Percentiles rank a stretch among this genome's conserved stretches.
Evolutionary conservation across 2,888 invertebrate genomes (phyloP).

Genomic region (Rhynchonema sp.): DNA sequence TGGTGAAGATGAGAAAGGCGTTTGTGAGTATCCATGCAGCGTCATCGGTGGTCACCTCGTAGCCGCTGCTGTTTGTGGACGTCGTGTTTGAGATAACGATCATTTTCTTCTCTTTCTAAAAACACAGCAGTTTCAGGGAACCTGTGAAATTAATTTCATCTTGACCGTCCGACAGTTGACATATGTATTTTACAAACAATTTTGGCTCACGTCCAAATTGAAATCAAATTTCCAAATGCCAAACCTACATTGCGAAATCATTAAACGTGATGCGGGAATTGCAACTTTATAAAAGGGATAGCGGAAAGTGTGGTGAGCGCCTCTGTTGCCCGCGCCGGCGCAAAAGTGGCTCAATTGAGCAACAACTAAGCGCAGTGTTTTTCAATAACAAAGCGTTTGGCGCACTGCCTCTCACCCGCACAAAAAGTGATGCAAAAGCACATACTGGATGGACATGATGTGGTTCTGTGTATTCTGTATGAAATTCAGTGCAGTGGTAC

Average conservation of each 20-base stretch:
- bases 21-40: constrained; percentile 71
- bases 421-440: too few relatives aligned
- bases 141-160: too few relatives aligned
- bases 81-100: neutral
- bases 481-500: neutral
- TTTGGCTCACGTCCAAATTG: too few relatives aligned
- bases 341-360: neutral
- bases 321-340: neutral
- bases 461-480: neutral
- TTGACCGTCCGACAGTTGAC: too few relatives aligned
- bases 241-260: too few relatives aligned
- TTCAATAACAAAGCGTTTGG: too few relatives aligned
- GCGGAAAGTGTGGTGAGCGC: neutral
- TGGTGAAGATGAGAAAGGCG: constrained; percentile 69
- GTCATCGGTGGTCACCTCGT: constrained; percentile 42
- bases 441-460: too few relatives aligned
- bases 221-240: neutral
- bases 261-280: too few relatives aligned
- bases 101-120: neutral
- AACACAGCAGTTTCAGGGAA: neutral
- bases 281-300: neutral
- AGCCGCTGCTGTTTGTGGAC: neutral
- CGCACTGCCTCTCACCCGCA: too few relatives aligned
- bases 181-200: too few relatives aligned
- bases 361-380: too few relatives aligned